Evolutionary conservation across 2,888 invertebrate genomes (phyloP).

Genomic region (Cylloceria caligata): DNA sequence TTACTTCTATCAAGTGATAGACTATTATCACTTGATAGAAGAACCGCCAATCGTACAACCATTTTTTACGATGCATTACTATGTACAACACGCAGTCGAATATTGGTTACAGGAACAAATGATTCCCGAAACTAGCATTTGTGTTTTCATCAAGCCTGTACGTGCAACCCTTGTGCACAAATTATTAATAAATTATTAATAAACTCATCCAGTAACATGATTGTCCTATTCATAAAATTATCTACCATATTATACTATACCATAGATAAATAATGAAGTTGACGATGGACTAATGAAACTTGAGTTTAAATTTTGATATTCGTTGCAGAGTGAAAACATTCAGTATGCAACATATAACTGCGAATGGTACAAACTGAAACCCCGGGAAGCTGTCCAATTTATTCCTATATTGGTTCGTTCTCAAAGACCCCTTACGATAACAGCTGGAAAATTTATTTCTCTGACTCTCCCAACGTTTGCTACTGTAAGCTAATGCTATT

Average conservation of each 20-base stretch:
- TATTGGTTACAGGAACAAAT: neutral
- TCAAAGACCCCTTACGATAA: conserved; percentile 44
- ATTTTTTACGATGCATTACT: too few relatives aligned
- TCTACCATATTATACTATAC: neutral
- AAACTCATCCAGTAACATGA: neutral
- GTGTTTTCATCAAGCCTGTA: neutral
- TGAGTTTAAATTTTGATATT: neutral
- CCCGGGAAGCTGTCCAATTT: conserved; percentile 22
- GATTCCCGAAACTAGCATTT: neutral
- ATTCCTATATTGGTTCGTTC: conserved; percentile 46
- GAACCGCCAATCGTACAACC: too few relatives aligned
- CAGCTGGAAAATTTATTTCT: conserved; percentile 54
- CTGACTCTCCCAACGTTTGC: conserved; percentile 49
- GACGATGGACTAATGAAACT: neutral
- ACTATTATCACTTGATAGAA: too few relatives aligned
- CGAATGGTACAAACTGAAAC: conserved; percentile 50
- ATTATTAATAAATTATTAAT: neutral
- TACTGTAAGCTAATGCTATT: conserved; percentile 1
- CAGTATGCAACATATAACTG: conserved; percentile 51
- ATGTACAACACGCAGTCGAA: neutral
- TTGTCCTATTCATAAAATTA: neutral
- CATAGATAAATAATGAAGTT: neutral
- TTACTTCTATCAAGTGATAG: neutral
- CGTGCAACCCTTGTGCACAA: neutral
- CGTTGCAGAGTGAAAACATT: conserved; percentile 34